These are phyloP conservation scores for Epinephelus awoara DNA, from an alignment of 2,797 vertebrate species.

Conservation along the genomic window DNA sequence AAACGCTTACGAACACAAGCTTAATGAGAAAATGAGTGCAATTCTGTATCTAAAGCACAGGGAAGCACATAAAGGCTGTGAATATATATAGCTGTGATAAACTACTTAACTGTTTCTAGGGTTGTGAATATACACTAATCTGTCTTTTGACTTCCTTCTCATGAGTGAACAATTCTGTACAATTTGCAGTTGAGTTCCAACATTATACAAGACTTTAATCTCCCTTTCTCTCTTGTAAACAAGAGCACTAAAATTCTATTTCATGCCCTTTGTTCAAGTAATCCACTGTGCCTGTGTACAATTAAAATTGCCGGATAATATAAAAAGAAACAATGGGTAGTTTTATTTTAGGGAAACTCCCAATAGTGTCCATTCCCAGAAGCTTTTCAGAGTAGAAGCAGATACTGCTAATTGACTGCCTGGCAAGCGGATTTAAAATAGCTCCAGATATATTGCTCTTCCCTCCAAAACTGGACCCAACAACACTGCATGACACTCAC, in stretches of 20 bases:
- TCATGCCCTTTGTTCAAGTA: constrained; percentile 38
- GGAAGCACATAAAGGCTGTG: background rate
- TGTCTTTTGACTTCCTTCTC: constrained; percentile 11
- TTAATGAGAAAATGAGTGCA: constrained; percentile 27
- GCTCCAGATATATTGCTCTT: constrained; percentile 49
- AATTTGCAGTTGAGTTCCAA: constrained; percentile 6
- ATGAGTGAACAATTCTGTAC: constrained; percentile 13
- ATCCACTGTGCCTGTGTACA: constrained; percentile 42
- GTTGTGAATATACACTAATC: constrained; percentile 16
- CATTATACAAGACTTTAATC: constrained; percentile 24
- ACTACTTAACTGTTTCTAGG: background rate
- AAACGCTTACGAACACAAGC: constrained; percentile 16
- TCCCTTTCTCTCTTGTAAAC: constrained; percentile 24
- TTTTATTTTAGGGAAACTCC: constrained; percentile 59
- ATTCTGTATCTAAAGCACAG: background rate
- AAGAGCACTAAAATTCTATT: constrained; percentile 35
- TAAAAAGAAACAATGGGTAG: constrained; percentile 54
- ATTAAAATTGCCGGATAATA: constrained; percentile 46
- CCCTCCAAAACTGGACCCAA: constrained; percentile 39
- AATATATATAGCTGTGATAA: background rate
- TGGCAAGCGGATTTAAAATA: constrained; percentile 46
- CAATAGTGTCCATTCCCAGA: constrained; percentile 46
- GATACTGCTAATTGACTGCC: constrained; percentile 46
- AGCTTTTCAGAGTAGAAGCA: constrained; percentile 32
- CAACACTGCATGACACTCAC: constrained; percentile 51